Percentiles rank a stretch among this genome's conserved stretches.
Conservation (phyloP, 1,140 invertebrate species). For the Sycophila sp. region DNA sequence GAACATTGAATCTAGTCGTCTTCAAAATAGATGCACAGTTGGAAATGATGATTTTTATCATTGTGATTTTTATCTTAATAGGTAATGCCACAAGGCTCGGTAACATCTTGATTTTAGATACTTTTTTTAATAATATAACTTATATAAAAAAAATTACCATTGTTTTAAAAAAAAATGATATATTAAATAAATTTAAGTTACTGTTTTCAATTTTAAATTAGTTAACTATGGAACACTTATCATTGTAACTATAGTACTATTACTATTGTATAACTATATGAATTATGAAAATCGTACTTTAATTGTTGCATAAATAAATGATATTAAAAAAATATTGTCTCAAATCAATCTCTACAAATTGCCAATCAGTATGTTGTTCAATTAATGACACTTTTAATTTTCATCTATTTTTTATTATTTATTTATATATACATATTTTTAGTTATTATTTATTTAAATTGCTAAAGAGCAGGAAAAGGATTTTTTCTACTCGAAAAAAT, state of each 20-base stretch:
- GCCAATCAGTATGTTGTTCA: too few relatives aligned
- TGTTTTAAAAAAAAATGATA: background rate
- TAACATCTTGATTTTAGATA: background rate
- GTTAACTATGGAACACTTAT: background rate
- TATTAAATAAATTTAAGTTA: background rate
- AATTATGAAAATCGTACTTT: slow-evolving; percentile 9
- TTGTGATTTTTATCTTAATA: background rate
- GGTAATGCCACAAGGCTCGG: background rate
- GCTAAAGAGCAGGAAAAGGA: too few relatives aligned
- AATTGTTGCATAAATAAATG: slow-evolving; percentile 18
- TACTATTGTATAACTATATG: slow-evolving; percentile 9
- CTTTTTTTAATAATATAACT: background rate
- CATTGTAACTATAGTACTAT: background rate
- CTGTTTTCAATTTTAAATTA: background rate
- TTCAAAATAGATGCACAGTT: background rate
- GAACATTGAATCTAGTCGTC: background rate
- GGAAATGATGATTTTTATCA: background rate
- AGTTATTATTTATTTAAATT: too few relatives aligned
- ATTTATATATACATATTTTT: too few relatives aligned
- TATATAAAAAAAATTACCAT: background rate
- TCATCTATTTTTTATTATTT: too few relatives aligned
- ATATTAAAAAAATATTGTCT: background rate
- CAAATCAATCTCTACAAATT: too few relatives aligned
- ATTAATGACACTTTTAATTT: too few relatives aligned
- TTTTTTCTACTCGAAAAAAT: too few relatives aligned